A percentile compares a stretch with the other conserved stretches of the same genome.
phyloP scores from a whole-genome alignment of 2,797 vertebrate genomes.

The Lutjanus campechanus region DNA sequence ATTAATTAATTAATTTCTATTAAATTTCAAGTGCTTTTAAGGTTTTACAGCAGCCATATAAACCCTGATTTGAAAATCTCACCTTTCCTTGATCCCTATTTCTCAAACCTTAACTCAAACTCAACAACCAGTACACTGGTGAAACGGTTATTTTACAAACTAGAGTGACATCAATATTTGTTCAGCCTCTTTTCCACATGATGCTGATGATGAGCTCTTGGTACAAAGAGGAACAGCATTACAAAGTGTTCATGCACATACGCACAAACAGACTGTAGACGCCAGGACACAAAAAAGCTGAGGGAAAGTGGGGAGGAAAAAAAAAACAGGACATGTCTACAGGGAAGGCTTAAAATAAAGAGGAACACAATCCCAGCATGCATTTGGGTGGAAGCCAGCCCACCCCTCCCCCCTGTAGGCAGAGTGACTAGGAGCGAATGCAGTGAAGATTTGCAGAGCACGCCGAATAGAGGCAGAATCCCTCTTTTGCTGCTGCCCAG shows the following conservation, averaged over 20 bases:
- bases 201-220: constrained; percentile 34
- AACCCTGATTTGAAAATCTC: background rate
- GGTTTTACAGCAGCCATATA: too few relatives aligned
- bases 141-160: constrained; percentile 20
- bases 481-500: constrained; percentile 65
- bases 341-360: constrained; percentile 91
- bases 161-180: constrained; percentile 26
- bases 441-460: constrained; percentile 76
- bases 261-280: constrained; percentile 59
- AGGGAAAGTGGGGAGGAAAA: constrained; percentile 57
- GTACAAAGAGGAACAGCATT: constrained; percentile 49
- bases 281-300: constrained; percentile 62
- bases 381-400: constrained; percentile 82
- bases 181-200: constrained; percentile 32
- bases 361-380: constrained; percentile 88
- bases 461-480: constrained; percentile 58
- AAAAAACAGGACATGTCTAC: constrained; percentile 89
- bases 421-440: constrained; percentile 75
- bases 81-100: background rate
- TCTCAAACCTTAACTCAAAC: constrained; percentile 18
- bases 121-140: background rate
- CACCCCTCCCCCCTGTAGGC: constrained; percentile 57
- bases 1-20: too few relatives aligned
- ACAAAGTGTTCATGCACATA: constrained; percentile 49
- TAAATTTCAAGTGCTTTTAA: too few relatives aligned